phyloP scores from a whole-genome alignment of 2,113 vertebrate genomes.

The Variabilichromis moorii region DNA sequence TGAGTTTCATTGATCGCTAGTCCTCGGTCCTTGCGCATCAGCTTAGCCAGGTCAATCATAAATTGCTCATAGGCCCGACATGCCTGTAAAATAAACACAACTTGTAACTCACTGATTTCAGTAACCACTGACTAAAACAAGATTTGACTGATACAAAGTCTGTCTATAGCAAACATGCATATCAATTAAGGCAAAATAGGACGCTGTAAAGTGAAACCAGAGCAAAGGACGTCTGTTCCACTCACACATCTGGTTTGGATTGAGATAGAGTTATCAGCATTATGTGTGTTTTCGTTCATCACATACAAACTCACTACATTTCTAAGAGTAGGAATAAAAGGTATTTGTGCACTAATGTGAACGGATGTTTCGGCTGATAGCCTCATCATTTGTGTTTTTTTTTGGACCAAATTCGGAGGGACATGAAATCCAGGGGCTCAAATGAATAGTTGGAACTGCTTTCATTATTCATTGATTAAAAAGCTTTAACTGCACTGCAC shows the following conservation, averaged over 20 bases:
- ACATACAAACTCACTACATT: neutral
- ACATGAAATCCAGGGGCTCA: neutral
- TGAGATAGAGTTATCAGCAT: neutral
- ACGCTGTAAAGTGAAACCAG: conserved; percentile 25
- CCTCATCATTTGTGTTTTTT: neutral
- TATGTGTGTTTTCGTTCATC: neutral
- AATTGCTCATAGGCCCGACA: conserved; percentile 86
- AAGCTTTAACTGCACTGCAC: neutral
- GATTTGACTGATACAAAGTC: neutral
- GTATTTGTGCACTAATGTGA: neutral
- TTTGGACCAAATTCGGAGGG: neutral
- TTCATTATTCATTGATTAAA: neutral
- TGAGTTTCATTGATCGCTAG: conserved; percentile 61
- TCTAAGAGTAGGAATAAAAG: neutral
- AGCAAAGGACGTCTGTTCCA: neutral
- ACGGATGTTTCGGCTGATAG: neutral
- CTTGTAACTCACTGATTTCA: neutral
- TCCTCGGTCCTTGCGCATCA: conserved; percentile 79
- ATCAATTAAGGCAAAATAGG: neutral
- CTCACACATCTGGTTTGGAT: conserved; percentile 34
- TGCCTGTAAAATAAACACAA: conserved; percentile 67
- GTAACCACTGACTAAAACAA: neutral
- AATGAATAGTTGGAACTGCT: neutral
- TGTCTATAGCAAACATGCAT: neutral
- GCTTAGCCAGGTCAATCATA: conserved; percentile 83